phyloP scores from a whole-genome alignment of 1,140 invertebrate species.

The Drosophila oshimai region DNA sequence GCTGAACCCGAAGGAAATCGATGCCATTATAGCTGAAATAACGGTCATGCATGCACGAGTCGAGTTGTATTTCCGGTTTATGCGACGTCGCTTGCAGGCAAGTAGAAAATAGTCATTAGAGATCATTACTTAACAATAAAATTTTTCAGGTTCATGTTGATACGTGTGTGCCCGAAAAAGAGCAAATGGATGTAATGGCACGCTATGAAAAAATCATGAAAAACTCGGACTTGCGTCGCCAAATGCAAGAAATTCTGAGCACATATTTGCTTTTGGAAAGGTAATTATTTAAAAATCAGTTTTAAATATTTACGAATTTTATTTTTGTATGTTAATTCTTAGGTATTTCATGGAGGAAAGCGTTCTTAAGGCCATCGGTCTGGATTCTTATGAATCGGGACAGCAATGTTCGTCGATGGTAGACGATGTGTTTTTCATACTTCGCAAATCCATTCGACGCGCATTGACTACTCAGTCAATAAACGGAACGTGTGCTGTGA shows the following conservation, averaged over 20 bases:
- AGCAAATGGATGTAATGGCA: slow-evolving; percentile 84
- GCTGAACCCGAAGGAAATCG: slow-evolving; percentile 93
- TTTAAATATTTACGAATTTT: neutral
- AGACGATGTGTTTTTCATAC: slow-evolving; percentile 99
- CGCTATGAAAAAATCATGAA: slow-evolving; percentile 88
- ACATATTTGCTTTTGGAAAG: slow-evolving; percentile 96
- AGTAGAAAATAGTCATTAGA: slow-evolving; percentile 49
- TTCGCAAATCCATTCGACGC: slow-evolving; percentile 96
- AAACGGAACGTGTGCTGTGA: slow-evolving; percentile 97
- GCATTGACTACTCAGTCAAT: slow-evolving; percentile 94
- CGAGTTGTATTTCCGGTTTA: slow-evolving; percentile 95
- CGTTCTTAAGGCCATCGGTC: slow-evolving; percentile 94
- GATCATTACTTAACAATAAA: neutral
- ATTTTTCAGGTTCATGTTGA: slow-evolving; percentile 87
- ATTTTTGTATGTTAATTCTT: neutral
- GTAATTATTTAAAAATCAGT: slow-evolving; percentile 58
- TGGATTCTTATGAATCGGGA: slow-evolving; percentile 89
- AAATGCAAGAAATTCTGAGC: slow-evolving; percentile 95
- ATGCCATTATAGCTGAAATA: slow-evolving; percentile 94
- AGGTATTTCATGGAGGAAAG: slow-evolving; percentile 97
- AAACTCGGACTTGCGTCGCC: slow-evolving; percentile 90
- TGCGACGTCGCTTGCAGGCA: slow-evolving; percentile 90
- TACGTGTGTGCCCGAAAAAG: slow-evolving; percentile 83
- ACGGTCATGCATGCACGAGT: slow-evolving; percentile 95
- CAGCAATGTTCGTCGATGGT: slow-evolving; percentile 95